Percentiles rank a stretch among this genome's conserved stretches.
Conservation (phyloP, 2,888 invertebrate species). For the Alentia gelatinosa region DNA sequence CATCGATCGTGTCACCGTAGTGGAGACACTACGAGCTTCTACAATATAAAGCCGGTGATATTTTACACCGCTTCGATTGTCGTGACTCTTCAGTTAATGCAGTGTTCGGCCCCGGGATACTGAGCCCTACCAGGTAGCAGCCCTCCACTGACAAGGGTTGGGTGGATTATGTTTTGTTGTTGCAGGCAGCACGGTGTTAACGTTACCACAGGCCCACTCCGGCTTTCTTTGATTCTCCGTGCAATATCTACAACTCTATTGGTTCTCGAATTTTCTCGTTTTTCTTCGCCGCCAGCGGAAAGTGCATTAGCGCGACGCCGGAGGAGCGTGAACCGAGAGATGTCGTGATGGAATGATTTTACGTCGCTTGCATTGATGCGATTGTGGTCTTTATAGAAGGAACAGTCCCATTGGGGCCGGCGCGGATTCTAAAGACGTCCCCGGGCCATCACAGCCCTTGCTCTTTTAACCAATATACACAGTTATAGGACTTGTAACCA, state of each 20-base stretch:
- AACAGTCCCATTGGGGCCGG: background rate
- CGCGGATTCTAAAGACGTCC: background rate
- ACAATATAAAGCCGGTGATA: constrained; percentile 26
- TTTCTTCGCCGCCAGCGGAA: constrained; percentile 26
- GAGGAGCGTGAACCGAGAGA: background rate
- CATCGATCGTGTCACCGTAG: background rate
- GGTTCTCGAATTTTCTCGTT: constrained; percentile 52
- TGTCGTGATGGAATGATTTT: constrained; percentile 36
- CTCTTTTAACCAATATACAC: constrained; percentile 31
- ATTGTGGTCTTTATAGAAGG: background rate
- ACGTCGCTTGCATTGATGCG: background rate
- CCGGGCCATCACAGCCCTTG: background rate
- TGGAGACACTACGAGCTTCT: background rate
- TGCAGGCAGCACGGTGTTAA: background rate
- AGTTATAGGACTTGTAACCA: background rate
- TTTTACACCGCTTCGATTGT: constrained; percentile 46
- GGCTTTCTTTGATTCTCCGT: constrained; percentile 17
- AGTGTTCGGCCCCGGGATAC: background rate
- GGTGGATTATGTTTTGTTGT: background rate
- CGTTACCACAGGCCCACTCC: background rate
- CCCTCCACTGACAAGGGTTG: background rate
- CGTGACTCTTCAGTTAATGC: constrained; percentile 23
- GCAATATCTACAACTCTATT: constrained; percentile 49
- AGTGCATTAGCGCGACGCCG: constrained; percentile 17
- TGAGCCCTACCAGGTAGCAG: background rate